Evolutionary conservation across 2,113 vertebrate genomes (phyloP), one percentile per base, ranked within the genome.

Genomic region (Ornithorhynchus anatinus): DNA sequence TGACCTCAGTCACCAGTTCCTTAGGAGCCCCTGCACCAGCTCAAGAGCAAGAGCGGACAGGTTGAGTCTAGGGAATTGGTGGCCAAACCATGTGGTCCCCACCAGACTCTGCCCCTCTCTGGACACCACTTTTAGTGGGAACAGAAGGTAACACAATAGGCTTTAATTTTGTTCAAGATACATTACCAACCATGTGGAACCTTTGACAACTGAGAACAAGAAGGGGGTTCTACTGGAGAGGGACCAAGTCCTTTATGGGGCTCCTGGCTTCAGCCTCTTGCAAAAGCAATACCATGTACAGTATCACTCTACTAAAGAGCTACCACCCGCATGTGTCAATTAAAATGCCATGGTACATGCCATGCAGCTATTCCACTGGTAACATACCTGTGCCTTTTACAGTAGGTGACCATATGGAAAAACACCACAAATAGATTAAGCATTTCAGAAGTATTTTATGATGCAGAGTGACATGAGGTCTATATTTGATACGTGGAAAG

Each of bases 281-380:
- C 40, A 56, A 42, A 36, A 38, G 42, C 23, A 44, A 44, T 66
- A 35, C 65, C 70, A 63, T 64, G 29, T 40, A 66, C 5, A 54
- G 62, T 33, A 52, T 29, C 57, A 48, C 17, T 35, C 32, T 52
- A 19, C 50, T 66, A 58, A 20, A 32, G 32, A 19, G 52, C 47
- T 29, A 31, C 66, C 76, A 69, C 66, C 61, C 19, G 74, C 40
- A 77, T 65, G 64, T 64, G 57, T 80, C 82, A 80, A 0, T 78
- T 68, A 81, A 72, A 51, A 42, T 5, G 71, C 52, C 61, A 35
- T 70, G 77, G 69, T 74, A 66, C 65, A 63, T 31, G 6, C 59
- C 27, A n/a, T 54, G 52, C 42, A 20, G 57, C 32, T 42, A 44
- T 70, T 66, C 72, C 81, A 70, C 73, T 69, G 75, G 64, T 31